Base-by-base conservation (phyloP, 2,797 vertebrate genomes). In the Crocidura indochinensis region DNA sequence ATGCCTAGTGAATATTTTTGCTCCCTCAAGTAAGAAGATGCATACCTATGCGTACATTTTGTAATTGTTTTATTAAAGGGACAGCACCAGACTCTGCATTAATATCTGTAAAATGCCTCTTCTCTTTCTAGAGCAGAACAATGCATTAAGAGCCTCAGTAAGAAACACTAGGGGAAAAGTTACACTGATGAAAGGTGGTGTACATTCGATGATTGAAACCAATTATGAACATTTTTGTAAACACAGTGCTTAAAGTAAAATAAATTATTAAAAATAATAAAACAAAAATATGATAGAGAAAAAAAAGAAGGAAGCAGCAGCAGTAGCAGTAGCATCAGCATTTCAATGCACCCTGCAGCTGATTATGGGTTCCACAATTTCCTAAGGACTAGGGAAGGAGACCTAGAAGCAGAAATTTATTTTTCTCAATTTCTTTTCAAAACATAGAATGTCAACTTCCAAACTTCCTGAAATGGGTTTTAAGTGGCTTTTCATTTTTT, bases 381-480 rank as follows among this genome's bases (percentile, higher is more conserved):
- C 15, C 53, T 19, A 14, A 15, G 5, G 31, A 31, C 56, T 5
- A 17, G 62, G 24, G 10, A n/a, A 60, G n/a, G 29, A 72, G 4
- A 6, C 26, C 4, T 80, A 9, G 51, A 90, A 60, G 49, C 31
- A 74, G 17, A 79, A 64, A 2, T 14, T 3, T 38, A 38, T 38
- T 26, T 73, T 67, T 68, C 60, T 47, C 12, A 22, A 64, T 19
- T 38, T 19, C 65, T 90, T 72, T 76, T 72, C 31, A 17, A 89
- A 88, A 24, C 22, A 68, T 0, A 90, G 51, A 80, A 79, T 51
- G 24, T 76, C 51, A 77, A 86, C 20, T 56, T 87, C 46, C 60
- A 60, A 44, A 86, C 51, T 81, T 91, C 62, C 24, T 44, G 86
- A 74, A 90, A 81, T 46, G 89, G 69, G 38, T 65, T n/a, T 74